Evolutionary conservation across 2,113 vertebrate species (phyloP).

Genomic region (Orycteropus afer): DNA sequence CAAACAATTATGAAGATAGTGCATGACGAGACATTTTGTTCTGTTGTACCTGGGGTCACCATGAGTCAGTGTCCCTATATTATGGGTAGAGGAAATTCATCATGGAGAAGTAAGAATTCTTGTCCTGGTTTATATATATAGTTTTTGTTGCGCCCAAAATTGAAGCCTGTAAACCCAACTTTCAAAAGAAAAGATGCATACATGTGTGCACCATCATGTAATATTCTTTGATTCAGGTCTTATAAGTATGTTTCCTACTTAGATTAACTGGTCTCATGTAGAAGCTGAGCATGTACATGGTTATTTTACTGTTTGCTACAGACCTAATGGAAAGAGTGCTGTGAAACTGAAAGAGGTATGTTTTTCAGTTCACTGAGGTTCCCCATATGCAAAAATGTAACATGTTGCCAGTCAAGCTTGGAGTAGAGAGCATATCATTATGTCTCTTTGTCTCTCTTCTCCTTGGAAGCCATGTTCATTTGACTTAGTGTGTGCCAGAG

Average conservation of each 20-base stretch:
- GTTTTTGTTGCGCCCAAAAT: background rate
- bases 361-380: background rate
- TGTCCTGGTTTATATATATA: background rate
- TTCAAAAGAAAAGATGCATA: constrained; percentile 11
- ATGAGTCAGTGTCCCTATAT: background rate
- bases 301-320: constrained; percentile 34
- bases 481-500: background rate
- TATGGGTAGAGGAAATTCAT: background rate
- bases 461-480: background rate
- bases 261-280: constrained; percentile 16
- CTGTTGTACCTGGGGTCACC: background rate
- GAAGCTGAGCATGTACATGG: background rate
- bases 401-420: background rate
- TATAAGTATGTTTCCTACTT: background rate
- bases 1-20: background rate
- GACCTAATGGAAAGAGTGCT: background rate
- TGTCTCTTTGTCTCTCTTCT: background rate
- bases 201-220: background rate
- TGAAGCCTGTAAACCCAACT: background rate
- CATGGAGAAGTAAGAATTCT: background rate
- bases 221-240: background rate
- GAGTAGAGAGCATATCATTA: background rate
- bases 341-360: background rate
- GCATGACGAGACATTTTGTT: background rate
- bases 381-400: background rate